Conservation (phyloP, 2,797 vertebrate genomes). For the Sphaeramia orbicularis region DNA sequence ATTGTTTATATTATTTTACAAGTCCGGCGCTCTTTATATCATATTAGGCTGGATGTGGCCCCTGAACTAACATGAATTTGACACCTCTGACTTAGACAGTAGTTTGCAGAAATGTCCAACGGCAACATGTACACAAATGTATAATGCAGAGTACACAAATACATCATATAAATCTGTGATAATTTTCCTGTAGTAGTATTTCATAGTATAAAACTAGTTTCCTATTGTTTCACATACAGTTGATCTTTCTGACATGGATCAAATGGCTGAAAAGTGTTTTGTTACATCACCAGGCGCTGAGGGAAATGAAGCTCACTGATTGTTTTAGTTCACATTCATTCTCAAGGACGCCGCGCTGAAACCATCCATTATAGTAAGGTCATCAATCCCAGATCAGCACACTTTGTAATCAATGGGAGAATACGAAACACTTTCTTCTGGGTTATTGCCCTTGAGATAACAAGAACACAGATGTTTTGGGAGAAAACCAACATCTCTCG, state of each 20-base stretch:
- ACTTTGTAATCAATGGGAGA: constrained; percentile 42
- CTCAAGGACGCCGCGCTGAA: constrained; percentile 23
- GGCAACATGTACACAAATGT: too few relatives aligned
- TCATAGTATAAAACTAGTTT: constrained; percentile 6
- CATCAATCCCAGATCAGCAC: constrained; percentile 45
- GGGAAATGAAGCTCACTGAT: constrained; percentile 9
- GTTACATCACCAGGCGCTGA: constrained; percentile 7
- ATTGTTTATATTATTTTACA: too few relatives aligned
- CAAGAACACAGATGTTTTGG: constrained; percentile 58
- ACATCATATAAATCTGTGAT: background rate
- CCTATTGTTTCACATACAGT: background rate
- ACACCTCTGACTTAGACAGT: too few relatives aligned
- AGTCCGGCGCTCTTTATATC: too few relatives aligned
- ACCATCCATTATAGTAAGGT: constrained; percentile 37
- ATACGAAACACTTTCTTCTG: constrained; percentile 38
- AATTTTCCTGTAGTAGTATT: background rate
- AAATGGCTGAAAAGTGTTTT: constrained; percentile 11
- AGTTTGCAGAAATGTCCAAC: too few relatives aligned
- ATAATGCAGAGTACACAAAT: too few relatives aligned
- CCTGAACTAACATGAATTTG: too few relatives aligned
- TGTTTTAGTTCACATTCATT: constrained; percentile 1
- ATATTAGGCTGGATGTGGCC: too few relatives aligned
- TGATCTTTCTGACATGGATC: constrained; percentile 4
- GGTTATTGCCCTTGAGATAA: constrained; percentile 42
- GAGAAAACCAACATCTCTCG: constrained; percentile 36